These are phyloP conservation scores for Drosophila asahinai DNA, from an alignment of 1,140 invertebrate genomes.

Conservation along the genomic window DNA sequence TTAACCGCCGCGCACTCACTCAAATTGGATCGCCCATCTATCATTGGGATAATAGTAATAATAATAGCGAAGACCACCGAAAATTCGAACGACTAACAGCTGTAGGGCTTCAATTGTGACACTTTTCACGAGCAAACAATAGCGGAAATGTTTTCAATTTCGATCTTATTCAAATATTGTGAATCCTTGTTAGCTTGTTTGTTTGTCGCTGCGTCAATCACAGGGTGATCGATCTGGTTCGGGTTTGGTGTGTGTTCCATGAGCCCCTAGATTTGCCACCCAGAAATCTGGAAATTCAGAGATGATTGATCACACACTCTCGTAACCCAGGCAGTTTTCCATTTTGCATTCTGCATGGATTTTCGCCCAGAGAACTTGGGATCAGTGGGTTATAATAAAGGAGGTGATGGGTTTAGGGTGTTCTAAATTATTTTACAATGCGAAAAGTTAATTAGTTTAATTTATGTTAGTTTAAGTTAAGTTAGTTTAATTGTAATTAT, in stretches of 20 bases:
- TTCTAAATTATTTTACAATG: background rate
- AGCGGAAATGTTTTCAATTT: slow-evolving; percentile 50
- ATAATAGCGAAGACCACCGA: slow-evolving; percentile 31
- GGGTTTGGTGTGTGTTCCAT: background rate
- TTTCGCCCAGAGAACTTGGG: background rate
- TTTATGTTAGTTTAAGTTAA: no score
- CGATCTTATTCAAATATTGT: slow-evolving; percentile 57
- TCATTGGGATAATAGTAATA: slow-evolving; percentile 56
- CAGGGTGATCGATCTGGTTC: slow-evolving; percentile 53
- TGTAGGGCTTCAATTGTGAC: slow-evolving; percentile 59
- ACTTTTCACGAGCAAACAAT: slow-evolving; percentile 44
- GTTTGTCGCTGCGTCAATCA: slow-evolving; percentile 58
- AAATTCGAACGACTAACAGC: slow-evolving; percentile 63
- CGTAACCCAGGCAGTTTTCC: slow-evolving; percentile 20
- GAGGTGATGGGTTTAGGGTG: background rate
- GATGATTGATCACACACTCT: slow-evolving; percentile 54
- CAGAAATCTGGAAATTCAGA: slow-evolving; percentile 15
- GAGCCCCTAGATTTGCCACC: slow-evolving; percentile 31
- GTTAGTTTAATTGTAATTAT: no score
- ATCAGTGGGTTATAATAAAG: background rate
- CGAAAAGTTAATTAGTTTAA: background rate
- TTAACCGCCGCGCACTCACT: slow-evolving; percentile 72
- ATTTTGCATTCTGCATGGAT: slow-evolving; percentile 23
- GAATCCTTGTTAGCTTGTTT: slow-evolving; percentile 52
- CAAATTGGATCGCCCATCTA: slow-evolving; percentile 75